phyloP scores from a whole-genome alignment of 2,797 vertebrate species.

The Merluccius polli region DNA sequence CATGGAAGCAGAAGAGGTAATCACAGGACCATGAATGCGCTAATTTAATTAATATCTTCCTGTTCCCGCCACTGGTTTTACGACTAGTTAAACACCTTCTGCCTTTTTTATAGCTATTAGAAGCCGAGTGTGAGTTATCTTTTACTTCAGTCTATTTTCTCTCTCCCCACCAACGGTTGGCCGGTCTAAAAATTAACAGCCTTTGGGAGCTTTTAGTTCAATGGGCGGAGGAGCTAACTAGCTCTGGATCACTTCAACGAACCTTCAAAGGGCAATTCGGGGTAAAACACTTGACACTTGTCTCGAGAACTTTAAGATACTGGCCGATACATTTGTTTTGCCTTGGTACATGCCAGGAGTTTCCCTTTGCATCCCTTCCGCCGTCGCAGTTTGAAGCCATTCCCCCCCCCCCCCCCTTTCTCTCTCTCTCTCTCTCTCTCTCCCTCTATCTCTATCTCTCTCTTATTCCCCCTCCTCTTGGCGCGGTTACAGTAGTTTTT shows the following conservation, averaged over 20 bases:
- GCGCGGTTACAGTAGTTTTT: conserved; percentile 63
- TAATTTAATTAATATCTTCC: conserved; percentile 76
- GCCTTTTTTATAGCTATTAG: conserved; percentile 71
- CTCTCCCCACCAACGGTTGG: conserved; percentile 51
- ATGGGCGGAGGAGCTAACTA: conserved; percentile 31
- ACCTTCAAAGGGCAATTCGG: conserved; percentile 35
- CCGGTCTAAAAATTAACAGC: conserved; percentile 57
- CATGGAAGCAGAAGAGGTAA: conserved; percentile 70
- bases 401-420: conserved; percentile 16
- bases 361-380: conserved; percentile 37
- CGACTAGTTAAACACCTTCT: conserved; percentile 76
- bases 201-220: conserved; percentile 45
- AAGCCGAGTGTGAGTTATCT: conserved; percentile 70
- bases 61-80: conserved; percentile 74
- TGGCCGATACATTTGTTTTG: conserved; percentile 25
- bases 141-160: conserved; percentile 55
- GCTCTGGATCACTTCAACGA: conserved; percentile 32
- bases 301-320: neutral
- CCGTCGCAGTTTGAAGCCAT: conserved; percentile 27
- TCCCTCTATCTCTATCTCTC: conserved; percentile 19
- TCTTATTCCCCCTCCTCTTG: conserved; percentile 57
- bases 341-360: conserved; percentile 33
- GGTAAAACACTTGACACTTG: conserved; percentile 37
- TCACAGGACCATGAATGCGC: conserved; percentile 72
- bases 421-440: too few species aligned